Base-by-base conservation (phyloP, 2,888 invertebrate genomes). In the Chrysolina haemoptera region DNA sequence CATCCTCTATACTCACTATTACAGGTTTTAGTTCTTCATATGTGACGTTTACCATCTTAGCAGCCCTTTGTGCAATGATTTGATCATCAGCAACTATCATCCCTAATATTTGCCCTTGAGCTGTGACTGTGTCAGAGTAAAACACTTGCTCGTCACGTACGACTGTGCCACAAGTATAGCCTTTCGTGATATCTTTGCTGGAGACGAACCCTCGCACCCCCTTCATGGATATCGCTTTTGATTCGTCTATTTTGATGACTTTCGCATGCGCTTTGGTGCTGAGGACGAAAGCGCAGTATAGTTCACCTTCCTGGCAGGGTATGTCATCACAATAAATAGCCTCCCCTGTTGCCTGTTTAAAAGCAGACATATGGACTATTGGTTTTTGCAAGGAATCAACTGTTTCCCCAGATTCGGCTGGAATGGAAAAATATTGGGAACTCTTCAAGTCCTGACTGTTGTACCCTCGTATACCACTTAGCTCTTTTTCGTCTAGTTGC, bases 241-340 rank as follows among this genome's bases (percentile, higher is more conserved):
- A 87, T 0, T 94, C 88, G 87, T 98, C 94, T 0, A 98, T 90
- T 10, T 90, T 91, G 6, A 94, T 50, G 69, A 98, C 91, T 81
- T 92, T 93, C 0, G 98, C 98, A 83, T 96, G 94, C 0, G 97
- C 92, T 88, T 92, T 93, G 0, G 93, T 93, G 82, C 97, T 97
- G 0, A 94, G 82, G 0, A 98, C 97, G 63, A 95, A 90, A 0
- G 93, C 93, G 82, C 97, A 88, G 82, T 95, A 96, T 1, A 97
- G 88, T 86, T 98, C 98, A 66, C 93, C 92, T 82, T 92, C 91
- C 77, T 91, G 91, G 64, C 87, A 88, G 0, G 96, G 96, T 81
- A 97, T 94, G 85, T 98, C 98, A 85, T 97, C 97, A 79, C 94
- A 93, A 85, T 98, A 98, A 67, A 95, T 89, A 0, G 98, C 98